These are phyloP conservation scores for Oreochromis niloticus DNA, from an alignment of 2,113 vertebrate genomes.

Conservation along the genomic window DNA sequence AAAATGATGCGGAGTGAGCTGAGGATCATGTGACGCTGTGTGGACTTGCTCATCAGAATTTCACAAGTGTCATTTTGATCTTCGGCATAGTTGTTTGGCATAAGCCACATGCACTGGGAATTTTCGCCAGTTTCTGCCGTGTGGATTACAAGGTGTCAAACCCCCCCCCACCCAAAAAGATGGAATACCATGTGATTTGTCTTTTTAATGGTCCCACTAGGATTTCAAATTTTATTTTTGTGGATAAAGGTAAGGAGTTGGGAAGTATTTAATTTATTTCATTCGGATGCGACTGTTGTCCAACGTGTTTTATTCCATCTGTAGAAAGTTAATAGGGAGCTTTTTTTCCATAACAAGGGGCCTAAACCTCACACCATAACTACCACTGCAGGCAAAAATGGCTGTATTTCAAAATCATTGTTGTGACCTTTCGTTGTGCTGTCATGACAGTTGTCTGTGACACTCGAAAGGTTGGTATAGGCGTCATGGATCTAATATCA, in stretches of 20 bases:
- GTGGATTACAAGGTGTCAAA: not conserved
- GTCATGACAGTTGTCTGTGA: not conserved
- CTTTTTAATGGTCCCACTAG: not conserved
- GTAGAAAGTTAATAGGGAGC: not conserved
- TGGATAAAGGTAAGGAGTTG: not conserved
- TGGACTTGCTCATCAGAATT: conserved; percentile 18
- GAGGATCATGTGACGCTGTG: not conserved
- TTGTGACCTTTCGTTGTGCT: not conserved
- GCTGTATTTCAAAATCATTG: not conserved
- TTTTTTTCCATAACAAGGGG: not conserved
- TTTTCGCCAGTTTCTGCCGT: not conserved
- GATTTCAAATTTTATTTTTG: not conserved
- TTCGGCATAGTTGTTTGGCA: not conserved
- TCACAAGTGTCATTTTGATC: conserved; percentile 13
- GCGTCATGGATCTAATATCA: not conserved
- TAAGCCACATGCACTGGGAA: not conserved
- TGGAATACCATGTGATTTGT: not conserved
- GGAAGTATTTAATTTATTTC: not conserved
- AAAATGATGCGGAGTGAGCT: conserved; percentile 36
- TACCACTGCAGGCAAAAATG: not conserved
- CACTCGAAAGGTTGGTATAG: not conserved
- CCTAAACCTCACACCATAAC: not conserved
- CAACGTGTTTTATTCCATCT: not conserved
- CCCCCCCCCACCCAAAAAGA: not conserved
- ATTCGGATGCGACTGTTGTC: not conserved